A percentile compares a stretch with the other conserved stretches of the same genome.
phyloP scores from a whole-genome alignment of 2,113 vertebrate genomes.

The Arizona elegans region DNA sequence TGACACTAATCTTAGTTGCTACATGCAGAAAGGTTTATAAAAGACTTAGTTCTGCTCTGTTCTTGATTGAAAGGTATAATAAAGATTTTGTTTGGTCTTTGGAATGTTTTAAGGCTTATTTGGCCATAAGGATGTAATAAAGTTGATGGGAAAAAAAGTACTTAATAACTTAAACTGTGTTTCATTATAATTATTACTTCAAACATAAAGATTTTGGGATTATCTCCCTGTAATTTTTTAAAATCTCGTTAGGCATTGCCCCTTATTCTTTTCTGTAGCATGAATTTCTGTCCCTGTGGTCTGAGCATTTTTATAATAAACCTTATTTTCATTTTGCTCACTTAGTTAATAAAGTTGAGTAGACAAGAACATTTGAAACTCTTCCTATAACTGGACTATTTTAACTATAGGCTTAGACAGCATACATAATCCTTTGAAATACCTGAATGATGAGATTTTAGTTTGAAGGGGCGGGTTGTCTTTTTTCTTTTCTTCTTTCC shows the following conservation, averaged over 20 bases:
- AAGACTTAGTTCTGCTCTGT: neutral
- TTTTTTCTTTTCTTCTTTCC: too few relatives aligned
- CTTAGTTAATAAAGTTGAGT: neutral
- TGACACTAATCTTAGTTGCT: neutral
- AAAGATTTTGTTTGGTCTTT: neutral
- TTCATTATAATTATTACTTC: slow-evolving; percentile 30
- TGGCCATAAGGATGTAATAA: neutral
- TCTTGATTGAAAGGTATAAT: neutral
- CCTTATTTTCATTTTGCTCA: too few relatives aligned
- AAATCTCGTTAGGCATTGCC: slow-evolving; percentile 9
- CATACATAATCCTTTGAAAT: too few relatives aligned
- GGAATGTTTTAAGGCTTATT: neutral
- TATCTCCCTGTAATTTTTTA: slow-evolving; percentile 26
- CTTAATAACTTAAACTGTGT: slow-evolving; percentile 30
- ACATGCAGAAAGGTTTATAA: neutral
- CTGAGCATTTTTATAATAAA: too few relatives aligned
- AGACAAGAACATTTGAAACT: neutral
- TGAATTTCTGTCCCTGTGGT: neutral
- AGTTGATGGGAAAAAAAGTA: neutral
- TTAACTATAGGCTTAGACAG: neutral
- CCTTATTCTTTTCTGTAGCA: slow-evolving; percentile 2
- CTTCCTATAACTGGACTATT: neutral
- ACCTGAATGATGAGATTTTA: too few relatives aligned
- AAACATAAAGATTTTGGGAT: neutral
- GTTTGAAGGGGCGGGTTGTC: too few relatives aligned